Evolutionary conservation across 2,888 invertebrate genomes (phyloP).

Genomic region (Nasonia oneida): DNA sequence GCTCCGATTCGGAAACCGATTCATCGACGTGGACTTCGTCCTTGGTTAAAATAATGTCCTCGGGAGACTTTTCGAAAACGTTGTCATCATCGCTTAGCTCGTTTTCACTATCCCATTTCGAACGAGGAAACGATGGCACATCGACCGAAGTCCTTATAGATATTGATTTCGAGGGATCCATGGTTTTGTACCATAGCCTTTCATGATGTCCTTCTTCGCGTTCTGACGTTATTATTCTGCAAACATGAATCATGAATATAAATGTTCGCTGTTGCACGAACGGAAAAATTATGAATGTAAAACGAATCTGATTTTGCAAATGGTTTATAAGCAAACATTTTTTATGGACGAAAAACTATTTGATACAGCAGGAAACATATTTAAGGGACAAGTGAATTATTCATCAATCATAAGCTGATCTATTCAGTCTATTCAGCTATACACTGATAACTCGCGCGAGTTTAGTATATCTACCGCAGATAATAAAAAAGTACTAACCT

Average conservation of each 20-base stretch:
- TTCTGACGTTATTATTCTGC: slow-evolving; percentile 69
- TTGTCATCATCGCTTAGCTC: slow-evolving; percentile 66
- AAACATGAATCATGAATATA: not conserved
- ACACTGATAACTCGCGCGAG: not conserved
- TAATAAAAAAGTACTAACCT: slow-evolving; percentile 61
- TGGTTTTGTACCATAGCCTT: slow-evolving; percentile 73
- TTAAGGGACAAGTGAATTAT: not conserved
- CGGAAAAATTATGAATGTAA: not conserved
- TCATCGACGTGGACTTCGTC: slow-evolving; percentile 12
- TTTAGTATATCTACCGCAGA: not conserved
- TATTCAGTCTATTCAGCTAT: not conserved
- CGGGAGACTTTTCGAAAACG: slow-evolving; percentile 46
- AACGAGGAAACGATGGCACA: slow-evolving; percentile 72
- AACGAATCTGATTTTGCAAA: no score
- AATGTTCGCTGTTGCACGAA: not conserved
- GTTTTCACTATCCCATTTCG: slow-evolving; percentile 77
- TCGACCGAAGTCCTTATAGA: slow-evolving; percentile 65
- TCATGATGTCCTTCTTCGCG: slow-evolving; percentile 66
- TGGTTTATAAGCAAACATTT: no score
- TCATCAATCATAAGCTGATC: not conserved
- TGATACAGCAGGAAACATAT: not conserved
- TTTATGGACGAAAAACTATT: no score
- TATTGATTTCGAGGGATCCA: slow-evolving; percentile 64
- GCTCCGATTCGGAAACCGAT: not conserved
- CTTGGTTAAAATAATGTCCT: slow-evolving; percentile 40